Evolutionary conservation across 2,888 invertebrate genomes (phyloP), one percentile per base, ranked within the genome.

Genomic region (Eupithecia abbreviata): DNA sequence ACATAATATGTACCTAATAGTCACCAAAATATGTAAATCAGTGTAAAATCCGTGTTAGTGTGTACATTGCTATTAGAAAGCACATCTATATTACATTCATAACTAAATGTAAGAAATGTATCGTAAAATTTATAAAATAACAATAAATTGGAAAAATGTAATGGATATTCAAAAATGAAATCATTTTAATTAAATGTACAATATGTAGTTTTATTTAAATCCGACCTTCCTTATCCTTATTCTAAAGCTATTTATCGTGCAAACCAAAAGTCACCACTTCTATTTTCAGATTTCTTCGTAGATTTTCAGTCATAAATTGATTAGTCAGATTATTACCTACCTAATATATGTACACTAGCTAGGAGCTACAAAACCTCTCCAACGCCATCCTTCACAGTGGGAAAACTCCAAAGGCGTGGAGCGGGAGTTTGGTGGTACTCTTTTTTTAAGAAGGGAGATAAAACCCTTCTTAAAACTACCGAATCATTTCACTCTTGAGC

Each of bases 161-260:
- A 92, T 92, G 92, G 91, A 91, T 91, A 93, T 92, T 92, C 90
- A 90, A 91, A 85, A 90, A 92, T 91, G 90, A 92, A 82, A 91
- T 91, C 89, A 91, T 90, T 91, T 92, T 88, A 90, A 91, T 89
- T 93, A 92, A 92, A 93, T 93, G 92, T 93, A 91, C 43, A 70
- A 30, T 65, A 70, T 55, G 81, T 76, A 71, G 84, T 88, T 89
- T 90, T 77, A 86, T 86, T 90, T 82, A 13, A 30, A 30, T 4
- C 68, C 4, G 12, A 13, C 12, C 5, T 18, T 5, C 13, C n/a
- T 45, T 47, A n/a, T 5, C 13, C n/a, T 45, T 47, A n/a, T 68
- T n/a, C 45, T 67, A n/a, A 41, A 18, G 18, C 18, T 58, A 18
- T n/a, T 55, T 58, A 58, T 18, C 9, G 58, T 18, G n/a, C n/a